Conservation (phyloP, 2,888 invertebrate genomes). For the Dryocosmus kuriphilus region DNA sequence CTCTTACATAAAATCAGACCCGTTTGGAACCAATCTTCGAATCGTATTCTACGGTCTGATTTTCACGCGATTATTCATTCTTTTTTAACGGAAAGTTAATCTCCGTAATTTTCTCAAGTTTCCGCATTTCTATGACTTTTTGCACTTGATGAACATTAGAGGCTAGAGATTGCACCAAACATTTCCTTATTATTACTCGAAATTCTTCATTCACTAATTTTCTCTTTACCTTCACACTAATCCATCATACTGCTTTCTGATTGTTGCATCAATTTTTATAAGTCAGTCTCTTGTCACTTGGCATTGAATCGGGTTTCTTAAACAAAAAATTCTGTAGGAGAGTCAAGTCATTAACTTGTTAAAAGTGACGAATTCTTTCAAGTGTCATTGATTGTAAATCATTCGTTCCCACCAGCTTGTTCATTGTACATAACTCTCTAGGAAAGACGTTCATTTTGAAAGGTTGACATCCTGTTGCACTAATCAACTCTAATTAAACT, state of each 20-base stretch:
- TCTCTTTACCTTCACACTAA: too few species aligned
- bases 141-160: not conserved
- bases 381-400: not conserved
- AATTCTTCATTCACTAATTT: too few species aligned
- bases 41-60: constrained; percentile 22
- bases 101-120: not conserved
- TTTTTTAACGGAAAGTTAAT: constrained; percentile 22
- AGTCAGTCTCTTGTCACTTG: too few species aligned
- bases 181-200: not conserved
- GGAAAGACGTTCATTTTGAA: not conserved
- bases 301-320: too few species aligned
- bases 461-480: constrained; percentile 25
- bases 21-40: not conserved
- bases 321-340: too few species aligned
- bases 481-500: constrained; percentile 1
- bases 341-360: not conserved
- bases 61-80: constrained; percentile 12
- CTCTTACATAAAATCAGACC: constrained; percentile 15
- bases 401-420: too few species aligned
- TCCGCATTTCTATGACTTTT: constrained; percentile 3
- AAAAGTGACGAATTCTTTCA: not conserved
- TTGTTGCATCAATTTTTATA: too few species aligned
- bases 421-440: constrained; percentile 13
- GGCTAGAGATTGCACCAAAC: not conserved
- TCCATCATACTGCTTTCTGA: too few species aligned